A percentile compares a stretch with the other conserved stretches of the same genome.
phyloP scores from a whole-genome alignment of 2,797 vertebrate species.

The Paguma larvata region DNA sequence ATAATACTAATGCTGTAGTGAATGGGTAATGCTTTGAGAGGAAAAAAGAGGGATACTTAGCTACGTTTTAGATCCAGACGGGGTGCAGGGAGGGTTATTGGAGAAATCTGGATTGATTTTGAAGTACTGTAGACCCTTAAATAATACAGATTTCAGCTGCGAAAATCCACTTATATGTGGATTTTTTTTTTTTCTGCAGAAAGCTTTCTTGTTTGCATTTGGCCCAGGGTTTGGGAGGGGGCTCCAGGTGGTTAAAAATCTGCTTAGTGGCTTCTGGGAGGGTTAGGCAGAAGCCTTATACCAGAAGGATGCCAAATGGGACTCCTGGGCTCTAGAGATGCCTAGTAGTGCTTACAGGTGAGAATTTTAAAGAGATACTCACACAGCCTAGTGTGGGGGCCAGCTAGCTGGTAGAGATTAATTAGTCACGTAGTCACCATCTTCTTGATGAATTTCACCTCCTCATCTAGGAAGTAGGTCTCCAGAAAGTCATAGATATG shows the following conservation, averaged over 20 bases:
- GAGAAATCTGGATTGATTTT: neutral
- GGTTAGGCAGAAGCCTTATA: neutral
- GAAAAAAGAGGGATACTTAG: neutral
- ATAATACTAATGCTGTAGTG: neutral
- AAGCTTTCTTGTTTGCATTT: neutral
- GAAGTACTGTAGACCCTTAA: neutral
- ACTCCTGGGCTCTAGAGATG: neutral
- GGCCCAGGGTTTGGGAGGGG: neutral
- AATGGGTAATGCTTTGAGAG: neutral
- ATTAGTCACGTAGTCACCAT: neutral
- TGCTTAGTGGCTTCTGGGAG: neutral
- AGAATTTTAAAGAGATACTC: neutral
- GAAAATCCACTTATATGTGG: neutral
- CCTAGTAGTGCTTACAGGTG: neutral
- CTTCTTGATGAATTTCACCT: neutral
- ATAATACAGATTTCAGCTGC: neutral
- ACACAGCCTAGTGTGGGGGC: neutral
- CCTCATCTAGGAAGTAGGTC: neutral
- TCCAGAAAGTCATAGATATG: neutral
- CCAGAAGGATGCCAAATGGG: neutral
- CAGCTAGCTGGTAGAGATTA: neutral
- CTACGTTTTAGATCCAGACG: neutral
- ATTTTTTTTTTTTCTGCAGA: neutral
- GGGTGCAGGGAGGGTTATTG: neutral
- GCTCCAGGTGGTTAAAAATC: neutral